Conservation (phyloP, 2,113 vertebrate species). For the Probosciger aterrimus region DNA sequence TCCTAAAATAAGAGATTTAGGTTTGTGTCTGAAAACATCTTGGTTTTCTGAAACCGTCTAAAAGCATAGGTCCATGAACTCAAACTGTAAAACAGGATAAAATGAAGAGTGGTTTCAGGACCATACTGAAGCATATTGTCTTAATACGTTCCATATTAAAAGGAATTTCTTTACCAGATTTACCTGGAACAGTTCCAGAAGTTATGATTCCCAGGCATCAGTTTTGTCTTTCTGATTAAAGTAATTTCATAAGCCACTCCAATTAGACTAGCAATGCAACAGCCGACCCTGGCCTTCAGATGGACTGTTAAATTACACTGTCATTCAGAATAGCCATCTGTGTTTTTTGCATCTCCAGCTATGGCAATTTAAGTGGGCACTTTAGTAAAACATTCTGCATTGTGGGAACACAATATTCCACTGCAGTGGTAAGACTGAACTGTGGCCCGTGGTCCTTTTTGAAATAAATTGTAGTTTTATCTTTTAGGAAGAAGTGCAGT, state of each 20-base stretch:
- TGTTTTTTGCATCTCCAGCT: background rate
- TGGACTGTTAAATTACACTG: background rate
- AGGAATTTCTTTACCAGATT: slow-evolving; percentile 8
- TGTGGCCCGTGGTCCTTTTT: background rate
- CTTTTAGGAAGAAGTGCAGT: background rate
- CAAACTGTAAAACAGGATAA: background rate
- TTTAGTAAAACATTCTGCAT: background rate
- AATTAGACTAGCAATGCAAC: background rate
- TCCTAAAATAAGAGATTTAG: background rate
- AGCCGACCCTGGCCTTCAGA: background rate
- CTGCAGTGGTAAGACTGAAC: background rate
- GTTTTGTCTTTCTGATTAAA: slow-evolving; percentile 15
- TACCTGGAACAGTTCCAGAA: slow-evolving; percentile 30
- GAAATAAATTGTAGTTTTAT: background rate
- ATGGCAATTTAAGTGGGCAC: background rate
- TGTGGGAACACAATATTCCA: background rate
- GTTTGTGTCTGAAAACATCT: background rate
- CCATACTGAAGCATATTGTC: background rate
- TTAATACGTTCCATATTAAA: background rate
- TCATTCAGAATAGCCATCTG: background rate
- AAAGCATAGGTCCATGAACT: background rate
- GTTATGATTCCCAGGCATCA: background rate
- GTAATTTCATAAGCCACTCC: background rate
- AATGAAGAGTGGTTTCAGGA: background rate
- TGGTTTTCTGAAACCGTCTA: background rate